Conservation (phyloP, 37 sponge, comb jelly and placozoan genomes). For the Theonella swinhoei region DNA sequence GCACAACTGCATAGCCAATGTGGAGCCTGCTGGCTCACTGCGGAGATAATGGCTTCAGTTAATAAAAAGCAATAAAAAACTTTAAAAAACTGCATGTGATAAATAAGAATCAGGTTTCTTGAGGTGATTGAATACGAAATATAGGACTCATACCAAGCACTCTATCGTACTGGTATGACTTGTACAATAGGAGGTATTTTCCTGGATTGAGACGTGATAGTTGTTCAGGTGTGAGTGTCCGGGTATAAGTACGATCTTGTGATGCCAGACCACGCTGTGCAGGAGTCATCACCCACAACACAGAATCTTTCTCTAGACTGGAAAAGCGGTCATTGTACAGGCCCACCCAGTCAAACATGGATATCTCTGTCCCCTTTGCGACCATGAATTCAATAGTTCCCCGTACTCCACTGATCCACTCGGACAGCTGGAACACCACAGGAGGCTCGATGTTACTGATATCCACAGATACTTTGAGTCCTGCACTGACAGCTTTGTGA, state of each 20-base stretch:
- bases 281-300: conserved; percentile 51
- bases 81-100: not conserved
- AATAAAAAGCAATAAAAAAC: too few relatives aligned
- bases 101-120: not conserved
- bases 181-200: conserved; percentile 52
- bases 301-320: conserved; percentile 50
- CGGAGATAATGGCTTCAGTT: too few relatives aligned
- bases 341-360: conserved; percentile 75
- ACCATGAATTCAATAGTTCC: conserved; percentile 59
- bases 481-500: conserved; percentile 79
- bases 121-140: conserved; percentile 27
- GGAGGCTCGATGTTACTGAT: conserved; percentile 19
- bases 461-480: conserved; percentile 40
- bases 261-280: conserved; percentile 3
- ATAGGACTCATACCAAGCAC: conserved; percentile 79
- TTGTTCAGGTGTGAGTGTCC: conserved; percentile 13
- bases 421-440: conserved; percentile 46
- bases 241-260: conserved; percentile 9
- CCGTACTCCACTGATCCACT: conserved; percentile 42
- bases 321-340: conserved; percentile 55
- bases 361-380: conserved; percentile 26
- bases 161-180: conserved; percentile 19
- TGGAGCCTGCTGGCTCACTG: too few relatives aligned
- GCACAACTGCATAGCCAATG: too few relatives aligned
- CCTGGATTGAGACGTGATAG: conserved; percentile 41